Base-by-base conservation (phyloP, 2,113 vertebrate genomes). In the Neolamprologus ventralis region DNA sequence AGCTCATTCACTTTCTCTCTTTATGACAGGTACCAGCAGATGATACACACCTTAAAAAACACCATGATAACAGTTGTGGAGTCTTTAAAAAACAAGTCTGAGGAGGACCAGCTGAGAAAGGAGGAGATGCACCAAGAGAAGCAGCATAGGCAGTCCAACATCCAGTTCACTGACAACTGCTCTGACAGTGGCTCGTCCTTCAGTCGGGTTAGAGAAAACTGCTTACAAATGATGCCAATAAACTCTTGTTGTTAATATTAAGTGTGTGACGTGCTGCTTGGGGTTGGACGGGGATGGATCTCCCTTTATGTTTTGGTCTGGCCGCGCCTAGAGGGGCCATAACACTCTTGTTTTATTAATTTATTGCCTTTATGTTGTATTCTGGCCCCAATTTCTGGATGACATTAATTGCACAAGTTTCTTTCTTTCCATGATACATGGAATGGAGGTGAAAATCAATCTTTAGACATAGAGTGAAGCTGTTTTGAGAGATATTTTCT, bases 101-200 rank as follows among this genome's bases (percentile, higher is more conserved):
- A 99, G 88, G 98, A 98, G 87, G 97, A 98, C 94, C 97, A 96
- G 80, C 91, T 97, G 55, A 96, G 53, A 88, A 96, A 97, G 92
- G 97, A 97, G 86, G 98, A 98, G 87, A 91, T 95, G 92, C 93
- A 95, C 60, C 92, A 89, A 87, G 97, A 96, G 91, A 91, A 88
- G 26, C 96, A 96, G 58, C 96, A 92, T 9, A 96, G 96, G 85
- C 93, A 68, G 84, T 95, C 92, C 21, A 96, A 85, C 91, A 96
- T 95, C 90, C 97, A 90, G 58, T 97, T 95, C 83, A 95, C 94
- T 1, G 98, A 99, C 95, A 98, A 97, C 94, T 98, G 97, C 95
- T 99, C 98, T 6, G 98, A 99, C 91, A 99, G 98, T n/a, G 98
- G 98, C 92, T 99, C 98, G 1, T 99, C 97, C 0, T 98, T 99